Evolutionary conservation across 2,797 vertebrate genomes (phyloP).

Genomic region (Xenentodon cancila): DNA sequence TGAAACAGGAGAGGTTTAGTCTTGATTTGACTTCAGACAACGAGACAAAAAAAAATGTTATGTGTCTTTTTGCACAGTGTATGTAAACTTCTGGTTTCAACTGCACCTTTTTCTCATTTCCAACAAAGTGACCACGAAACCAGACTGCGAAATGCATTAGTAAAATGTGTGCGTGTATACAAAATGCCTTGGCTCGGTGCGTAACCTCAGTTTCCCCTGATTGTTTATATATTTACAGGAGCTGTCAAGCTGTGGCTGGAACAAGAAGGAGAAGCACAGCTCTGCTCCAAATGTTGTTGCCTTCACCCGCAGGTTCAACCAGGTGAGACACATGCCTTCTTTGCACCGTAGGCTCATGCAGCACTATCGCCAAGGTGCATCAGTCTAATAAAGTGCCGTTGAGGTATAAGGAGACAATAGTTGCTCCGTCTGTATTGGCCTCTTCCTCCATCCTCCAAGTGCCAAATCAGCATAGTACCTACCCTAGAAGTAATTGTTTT

Average conservation of each 20-base stretch:
- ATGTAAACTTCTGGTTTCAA: too few species aligned
- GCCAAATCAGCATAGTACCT: constrained; percentile 35
- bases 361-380: constrained; percentile 13
- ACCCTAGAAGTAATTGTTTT: constrained; percentile 29
- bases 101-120: constrained; percentile 18
- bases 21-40: too few species aligned
- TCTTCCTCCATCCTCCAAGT: constrained; percentile 18
- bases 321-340: constrained; percentile 82
- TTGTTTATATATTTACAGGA: constrained; percentile 84
- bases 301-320: constrained; percentile 99
- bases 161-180: constrained; percentile 8
- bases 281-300: constrained; percentile 98
- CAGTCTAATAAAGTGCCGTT: constrained; percentile 15
- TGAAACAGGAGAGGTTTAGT: too few species aligned
- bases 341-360: not conserved
- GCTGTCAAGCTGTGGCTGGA: constrained; percentile 98
- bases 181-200: not conserved
- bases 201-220: constrained; percentile 5
- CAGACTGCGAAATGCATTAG: constrained; percentile 34
- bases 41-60: too few species aligned
- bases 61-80: too few species aligned
- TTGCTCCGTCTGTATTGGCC: constrained; percentile 46
- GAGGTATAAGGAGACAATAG: constrained; percentile 31
- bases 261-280: constrained; percentile 99
- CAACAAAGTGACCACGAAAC: constrained; percentile 28